phyloP scores from a whole-genome alignment of 2,113 vertebrate species.

The Tiliqua scincoides region DNA sequence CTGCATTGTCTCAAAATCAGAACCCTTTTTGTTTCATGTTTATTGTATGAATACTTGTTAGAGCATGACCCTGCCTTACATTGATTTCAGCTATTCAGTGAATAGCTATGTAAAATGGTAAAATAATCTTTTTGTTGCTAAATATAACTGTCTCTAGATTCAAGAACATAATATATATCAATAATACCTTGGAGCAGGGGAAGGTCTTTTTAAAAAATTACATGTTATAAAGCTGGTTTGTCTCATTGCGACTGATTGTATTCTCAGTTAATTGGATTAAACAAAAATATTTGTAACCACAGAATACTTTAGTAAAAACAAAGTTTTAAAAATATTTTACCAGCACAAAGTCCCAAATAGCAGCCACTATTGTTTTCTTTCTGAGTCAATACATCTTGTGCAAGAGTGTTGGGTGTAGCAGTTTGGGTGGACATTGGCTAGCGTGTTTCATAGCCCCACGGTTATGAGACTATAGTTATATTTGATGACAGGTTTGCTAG shows the following conservation, averaged over 20 bases:
- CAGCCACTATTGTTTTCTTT: slow-evolving; percentile 8
- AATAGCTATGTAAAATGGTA: neutral
- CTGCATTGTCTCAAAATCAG: too few species aligned
- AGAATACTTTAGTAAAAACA: too few species aligned
- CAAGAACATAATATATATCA: neutral
- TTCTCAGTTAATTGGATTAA: neutral
- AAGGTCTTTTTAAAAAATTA: neutral
- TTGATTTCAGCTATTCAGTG: neutral
- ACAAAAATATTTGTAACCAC: too few species aligned
- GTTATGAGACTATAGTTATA: neutral
- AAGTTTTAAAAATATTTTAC: neutral
- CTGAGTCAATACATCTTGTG: neutral
- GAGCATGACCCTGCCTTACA: neutral
- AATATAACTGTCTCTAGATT: neutral
- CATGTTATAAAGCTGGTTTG: neutral
- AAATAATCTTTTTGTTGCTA: neutral
- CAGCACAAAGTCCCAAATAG: neutral
- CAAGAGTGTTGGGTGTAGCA: slow-evolving; percentile 4
- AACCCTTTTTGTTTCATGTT: neutral
- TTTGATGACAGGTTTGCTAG: slow-evolving; percentile 9
- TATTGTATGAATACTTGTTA: neutral
- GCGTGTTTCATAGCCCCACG: neutral
- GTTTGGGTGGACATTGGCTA: slow-evolving; percentile 6
- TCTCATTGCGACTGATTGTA: neutral
- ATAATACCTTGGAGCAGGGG: neutral